Evolutionary conservation across 2,888 invertebrate genomes (phyloP).

Genomic region (Machimus atricapillus): DNA sequence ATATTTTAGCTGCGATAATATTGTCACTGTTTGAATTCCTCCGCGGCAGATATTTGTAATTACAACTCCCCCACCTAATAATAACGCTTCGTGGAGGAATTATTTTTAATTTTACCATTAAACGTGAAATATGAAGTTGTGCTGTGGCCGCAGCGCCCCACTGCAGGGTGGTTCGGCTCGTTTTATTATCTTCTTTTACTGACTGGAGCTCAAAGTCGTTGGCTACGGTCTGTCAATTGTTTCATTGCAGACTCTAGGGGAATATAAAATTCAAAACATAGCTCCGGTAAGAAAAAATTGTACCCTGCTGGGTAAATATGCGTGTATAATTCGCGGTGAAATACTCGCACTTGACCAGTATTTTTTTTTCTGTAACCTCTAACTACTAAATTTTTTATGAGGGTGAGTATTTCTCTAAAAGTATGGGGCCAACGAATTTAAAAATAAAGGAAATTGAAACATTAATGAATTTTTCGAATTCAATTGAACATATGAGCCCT

Average conservation of each 20-base stretch:
- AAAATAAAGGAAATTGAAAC: too few relatives aligned
- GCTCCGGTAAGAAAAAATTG: too few relatives aligned
- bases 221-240: not conserved
- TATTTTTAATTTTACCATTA: not conserved
- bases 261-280: not conserved
- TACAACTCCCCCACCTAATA: not conserved
- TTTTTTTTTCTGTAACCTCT: too few relatives aligned
- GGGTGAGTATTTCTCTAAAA: too few relatives aligned
- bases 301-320: too few relatives aligned
- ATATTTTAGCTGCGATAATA: not conserved
- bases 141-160: not conserved
- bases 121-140: not conserved
- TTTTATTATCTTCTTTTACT: not conserved
- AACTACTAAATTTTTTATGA: too few relatives aligned
- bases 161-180: not conserved
- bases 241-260: not conserved
- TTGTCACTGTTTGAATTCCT: conserved; percentile 17
- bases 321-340: too few relatives aligned
- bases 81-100: not conserved
- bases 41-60: not conserved
- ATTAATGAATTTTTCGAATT: too few relatives aligned
- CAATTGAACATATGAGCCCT: too few relatives aligned
- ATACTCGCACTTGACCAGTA: too few relatives aligned
- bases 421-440: too few relatives aligned
- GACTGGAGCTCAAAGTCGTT: not conserved